phyloP scores from a whole-genome alignment of 2,113 vertebrate species.

The Sigmodon hispidus region DNA sequence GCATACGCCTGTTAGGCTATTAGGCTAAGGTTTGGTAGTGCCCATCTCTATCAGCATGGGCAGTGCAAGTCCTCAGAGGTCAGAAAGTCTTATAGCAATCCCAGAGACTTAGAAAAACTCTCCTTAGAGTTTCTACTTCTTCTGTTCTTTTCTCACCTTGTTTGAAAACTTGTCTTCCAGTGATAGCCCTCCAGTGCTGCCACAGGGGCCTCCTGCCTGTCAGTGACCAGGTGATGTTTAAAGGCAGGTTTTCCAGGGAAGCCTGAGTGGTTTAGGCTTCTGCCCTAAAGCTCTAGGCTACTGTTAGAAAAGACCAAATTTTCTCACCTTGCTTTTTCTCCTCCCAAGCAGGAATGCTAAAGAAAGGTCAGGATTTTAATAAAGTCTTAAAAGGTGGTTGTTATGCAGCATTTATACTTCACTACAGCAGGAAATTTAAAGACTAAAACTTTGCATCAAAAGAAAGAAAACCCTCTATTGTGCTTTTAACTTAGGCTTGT shows the following conservation, averaged over 20 bases:
- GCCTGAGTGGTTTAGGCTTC: neutral
- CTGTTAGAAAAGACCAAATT: conserved; percentile 62
- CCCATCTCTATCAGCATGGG: neutral
- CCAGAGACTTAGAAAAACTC: accelerated
- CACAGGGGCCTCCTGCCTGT: accelerated
- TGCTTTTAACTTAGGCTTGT: conserved; percentile 14
- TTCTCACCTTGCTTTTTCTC: conserved; percentile 62
- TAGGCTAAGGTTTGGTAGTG: neutral
- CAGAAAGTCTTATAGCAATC: neutral
- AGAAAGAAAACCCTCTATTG: conserved; percentile 38
- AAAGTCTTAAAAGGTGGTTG: conserved; percentile 74
- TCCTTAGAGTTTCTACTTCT: neutral
- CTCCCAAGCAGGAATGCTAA: conserved; percentile 70
- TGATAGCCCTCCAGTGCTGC: neutral
- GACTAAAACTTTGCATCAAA: conserved; percentile 44
- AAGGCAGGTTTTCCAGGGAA: conserved; percentile 37
- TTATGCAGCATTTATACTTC: conserved; percentile 75
- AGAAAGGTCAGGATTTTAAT: conserved; percentile 82
- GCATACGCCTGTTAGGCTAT: neutral
- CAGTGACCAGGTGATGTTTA: neutral
- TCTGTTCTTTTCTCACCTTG: neutral
- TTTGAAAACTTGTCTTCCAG: neutral
- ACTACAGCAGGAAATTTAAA: conserved; percentile 65
- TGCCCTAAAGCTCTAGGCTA: conserved; percentile 21
- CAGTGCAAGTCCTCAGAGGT: neutral